phyloP scores from a whole-genome alignment of 2,113 vertebrate genomes.

The Phyllostomus hastatus region DNA sequence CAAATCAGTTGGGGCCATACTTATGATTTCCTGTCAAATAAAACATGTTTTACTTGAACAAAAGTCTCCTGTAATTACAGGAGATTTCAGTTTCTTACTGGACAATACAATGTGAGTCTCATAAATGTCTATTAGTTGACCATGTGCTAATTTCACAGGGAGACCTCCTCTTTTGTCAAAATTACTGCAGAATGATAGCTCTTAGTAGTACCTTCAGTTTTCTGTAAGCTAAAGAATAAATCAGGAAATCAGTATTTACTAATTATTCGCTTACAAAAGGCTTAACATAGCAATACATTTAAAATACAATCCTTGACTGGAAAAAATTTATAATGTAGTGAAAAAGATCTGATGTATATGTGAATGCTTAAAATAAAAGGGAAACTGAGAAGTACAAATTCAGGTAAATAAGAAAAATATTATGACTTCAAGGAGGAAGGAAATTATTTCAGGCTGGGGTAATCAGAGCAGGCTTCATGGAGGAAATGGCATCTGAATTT shows the following conservation, averaged over 20 bases:
- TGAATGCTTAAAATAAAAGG: not conserved
- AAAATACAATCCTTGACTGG: not conserved
- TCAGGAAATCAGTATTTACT: not conserved
- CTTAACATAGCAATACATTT: not conserved
- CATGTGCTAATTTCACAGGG: not conserved
- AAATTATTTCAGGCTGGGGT: not conserved
- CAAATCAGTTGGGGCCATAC: not conserved
- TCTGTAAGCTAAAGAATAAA: not conserved
- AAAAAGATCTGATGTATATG: not conserved
- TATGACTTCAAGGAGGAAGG: not conserved
- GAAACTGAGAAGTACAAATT: not conserved
- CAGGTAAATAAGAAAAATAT: not conserved
- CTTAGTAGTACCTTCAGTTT: not conserved
- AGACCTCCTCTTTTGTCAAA: not conserved
- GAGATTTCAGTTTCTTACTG: not conserved
- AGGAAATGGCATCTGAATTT: not conserved
- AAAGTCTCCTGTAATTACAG: not conserved
- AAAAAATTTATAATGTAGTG: not conserved
- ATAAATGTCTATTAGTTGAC: not conserved
- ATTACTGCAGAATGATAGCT: not conserved
- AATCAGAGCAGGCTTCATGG: not conserved
- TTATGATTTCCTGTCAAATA: not conserved
- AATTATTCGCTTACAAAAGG: not conserved
- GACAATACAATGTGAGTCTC: not conserved
- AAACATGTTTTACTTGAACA: not conserved